Conservation (phyloP, 2,113 vertebrate species). For the Aptenodytes patagonicus region DNA sequence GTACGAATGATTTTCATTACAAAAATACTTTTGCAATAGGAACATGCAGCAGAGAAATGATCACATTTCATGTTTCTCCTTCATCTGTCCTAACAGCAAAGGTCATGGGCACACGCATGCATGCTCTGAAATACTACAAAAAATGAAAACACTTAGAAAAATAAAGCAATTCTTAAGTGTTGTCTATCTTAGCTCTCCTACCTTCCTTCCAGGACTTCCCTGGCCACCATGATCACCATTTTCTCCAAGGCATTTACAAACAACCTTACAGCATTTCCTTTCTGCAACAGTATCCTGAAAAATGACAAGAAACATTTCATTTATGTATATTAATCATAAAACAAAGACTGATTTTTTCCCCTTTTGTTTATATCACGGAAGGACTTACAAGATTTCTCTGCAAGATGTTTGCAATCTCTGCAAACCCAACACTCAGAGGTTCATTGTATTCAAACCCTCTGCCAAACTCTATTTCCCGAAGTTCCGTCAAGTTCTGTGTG, state of each 20-base stretch:
- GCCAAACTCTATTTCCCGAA: slow-evolving; percentile 87
- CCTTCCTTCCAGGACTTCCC: slow-evolving; percentile 78
- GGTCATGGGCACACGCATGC: not conserved
- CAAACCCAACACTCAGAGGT: slow-evolving; percentile 77
- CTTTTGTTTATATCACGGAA: not conserved
- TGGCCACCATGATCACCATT: slow-evolving; percentile 71
- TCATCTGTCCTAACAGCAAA: not conserved
- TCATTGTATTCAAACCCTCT: slow-evolving; percentile 81
- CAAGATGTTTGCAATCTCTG: slow-evolving; percentile 72
- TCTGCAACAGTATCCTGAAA: slow-evolving; percentile 77
- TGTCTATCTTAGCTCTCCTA: slow-evolving; percentile 22
- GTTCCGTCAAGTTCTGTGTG: slow-evolving; percentile 59
- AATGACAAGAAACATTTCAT: not conserved
- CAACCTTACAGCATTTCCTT: slow-evolving; percentile 80
- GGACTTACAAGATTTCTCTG: slow-evolving; percentile 83
- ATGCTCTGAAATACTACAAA: not conserved
- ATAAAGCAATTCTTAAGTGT: not conserved
- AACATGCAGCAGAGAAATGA: not conserved
- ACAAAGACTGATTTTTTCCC: accelerated
- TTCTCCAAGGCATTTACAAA: slow-evolving; percentile 83
- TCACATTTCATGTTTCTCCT: not conserved
- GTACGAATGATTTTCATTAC: not conserved
- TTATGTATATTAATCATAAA: not conserved
- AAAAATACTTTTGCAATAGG: not conserved
- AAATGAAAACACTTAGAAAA: not conserved